A percentile compares a stretch with the other conserved stretches of the same genome.
These are phyloP conservation scores for Paraplagusia blochii DNA, from an alignment of 2,113 vertebrate genomes.

Conservation along the genomic window DNA sequence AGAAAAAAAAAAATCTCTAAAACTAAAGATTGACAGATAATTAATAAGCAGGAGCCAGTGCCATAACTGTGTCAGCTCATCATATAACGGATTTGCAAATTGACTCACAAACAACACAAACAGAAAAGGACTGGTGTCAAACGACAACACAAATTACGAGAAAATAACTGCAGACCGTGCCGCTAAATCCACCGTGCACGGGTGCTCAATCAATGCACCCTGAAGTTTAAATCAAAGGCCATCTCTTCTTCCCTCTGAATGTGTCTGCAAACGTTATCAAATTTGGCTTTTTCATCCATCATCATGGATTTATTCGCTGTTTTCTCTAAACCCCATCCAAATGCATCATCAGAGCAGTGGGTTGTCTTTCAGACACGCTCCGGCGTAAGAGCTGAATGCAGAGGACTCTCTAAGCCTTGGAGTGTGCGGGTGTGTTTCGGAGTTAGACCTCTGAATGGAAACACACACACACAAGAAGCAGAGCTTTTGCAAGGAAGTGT, in stretches of 20 bases:
- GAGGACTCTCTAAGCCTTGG: background rate
- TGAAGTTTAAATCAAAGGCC: background rate
- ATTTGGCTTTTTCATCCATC: conserved; percentile 8
- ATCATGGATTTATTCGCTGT: background rate
- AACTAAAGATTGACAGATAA: no score
- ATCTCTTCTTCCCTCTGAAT: background rate
- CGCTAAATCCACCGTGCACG: background rate
- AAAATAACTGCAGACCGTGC: conserved; percentile 7
- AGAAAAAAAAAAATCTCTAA: no score
- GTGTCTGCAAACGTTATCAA: background rate
- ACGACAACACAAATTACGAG: background rate
- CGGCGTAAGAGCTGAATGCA: conserved; percentile 1
- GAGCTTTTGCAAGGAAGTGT: background rate
- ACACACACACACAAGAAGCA: background rate
- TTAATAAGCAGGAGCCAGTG: background rate
- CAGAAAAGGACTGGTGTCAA: conserved; percentile 8
- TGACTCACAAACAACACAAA: background rate
- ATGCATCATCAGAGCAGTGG: conserved; percentile 8
- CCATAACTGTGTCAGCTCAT: background rate
- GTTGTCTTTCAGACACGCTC: conserved; percentile 10
- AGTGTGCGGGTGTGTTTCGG: conserved; percentile 21
- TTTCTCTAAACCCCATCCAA: background rate
- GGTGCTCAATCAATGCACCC: conserved; percentile 10
- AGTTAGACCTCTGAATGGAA: background rate
- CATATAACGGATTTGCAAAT: background rate